A percentile compares a stretch with the other conserved stretches of the same genome.
Conservation (phyloP, 2,113 vertebrate genomes). For the Notechis scutatus region DNA sequence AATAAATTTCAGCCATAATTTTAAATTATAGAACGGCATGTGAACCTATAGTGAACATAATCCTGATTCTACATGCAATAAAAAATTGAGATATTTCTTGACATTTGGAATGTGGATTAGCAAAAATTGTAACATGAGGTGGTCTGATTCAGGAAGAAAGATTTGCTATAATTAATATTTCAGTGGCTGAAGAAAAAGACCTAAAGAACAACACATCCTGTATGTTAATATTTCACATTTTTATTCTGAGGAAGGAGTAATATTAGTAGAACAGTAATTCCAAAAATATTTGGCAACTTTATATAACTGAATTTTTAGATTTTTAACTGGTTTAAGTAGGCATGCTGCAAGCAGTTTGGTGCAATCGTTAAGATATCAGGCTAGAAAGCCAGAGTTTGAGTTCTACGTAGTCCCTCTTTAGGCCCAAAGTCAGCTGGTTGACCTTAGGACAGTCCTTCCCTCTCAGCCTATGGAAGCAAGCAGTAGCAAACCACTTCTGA, state of each 20-base stretch:
- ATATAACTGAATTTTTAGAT: not conserved
- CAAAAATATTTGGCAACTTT: conserved; percentile 27
- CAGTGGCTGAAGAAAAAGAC: not conserved
- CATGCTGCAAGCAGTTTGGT: not conserved
- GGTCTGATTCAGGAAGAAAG: conserved; percentile 7
- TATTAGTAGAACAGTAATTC: conserved; percentile 9
- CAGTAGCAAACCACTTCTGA: not conserved
- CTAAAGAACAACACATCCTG: not conserved
- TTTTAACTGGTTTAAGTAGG: not conserved
- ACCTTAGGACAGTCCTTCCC: not conserved
- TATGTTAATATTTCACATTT: conserved; percentile 21
- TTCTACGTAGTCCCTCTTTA: not conserved
- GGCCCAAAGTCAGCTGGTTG: not conserved
- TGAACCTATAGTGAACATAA: not conserved
- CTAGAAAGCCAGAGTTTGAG: not conserved
- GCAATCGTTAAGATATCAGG: not conserved
- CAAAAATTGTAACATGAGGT: conserved; percentile 5
- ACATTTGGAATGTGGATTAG: conserved; percentile 7
- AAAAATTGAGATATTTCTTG: not conserved
- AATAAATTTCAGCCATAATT: not conserved
- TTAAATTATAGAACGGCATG: not conserved
- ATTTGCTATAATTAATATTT: not conserved
- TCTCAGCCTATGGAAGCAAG: not conserved
- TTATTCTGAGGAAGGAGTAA: conserved; percentile 37
- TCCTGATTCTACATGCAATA: not conserved